Evolutionary conservation across 2,797 vertebrate species (phyloP).

Genomic region (Semotilus atromaculatus): DNA sequence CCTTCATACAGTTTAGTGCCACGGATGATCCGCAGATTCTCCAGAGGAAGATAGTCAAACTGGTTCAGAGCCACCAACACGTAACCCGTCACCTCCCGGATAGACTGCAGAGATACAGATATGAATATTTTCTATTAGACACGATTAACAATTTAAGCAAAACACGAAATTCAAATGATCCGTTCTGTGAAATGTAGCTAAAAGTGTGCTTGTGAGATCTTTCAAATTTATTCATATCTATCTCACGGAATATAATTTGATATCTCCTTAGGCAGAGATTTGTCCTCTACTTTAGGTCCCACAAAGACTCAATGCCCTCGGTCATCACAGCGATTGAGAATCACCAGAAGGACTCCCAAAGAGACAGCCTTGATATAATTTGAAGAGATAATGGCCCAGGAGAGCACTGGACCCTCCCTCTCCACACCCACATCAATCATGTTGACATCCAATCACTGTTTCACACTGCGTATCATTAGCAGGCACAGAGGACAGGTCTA

Average conservation of each 20-base stretch:
- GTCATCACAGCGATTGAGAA: constrained; percentile 16
- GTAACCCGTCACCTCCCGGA: constrained; percentile 97
- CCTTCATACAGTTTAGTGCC: constrained; percentile 96
- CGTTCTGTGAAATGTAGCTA: background rate
- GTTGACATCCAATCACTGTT: constrained; percentile 51
- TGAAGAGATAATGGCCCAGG: constrained; percentile 42
- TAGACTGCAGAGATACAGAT: constrained; percentile 80
- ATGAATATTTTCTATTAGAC: background rate
- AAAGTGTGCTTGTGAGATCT: background rate
- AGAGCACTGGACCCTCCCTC: constrained; percentile 28
- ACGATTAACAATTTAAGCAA: background rate
- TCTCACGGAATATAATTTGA: background rate
- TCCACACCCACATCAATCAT: constrained; percentile 53
- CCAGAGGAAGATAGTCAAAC: constrained; percentile 95
- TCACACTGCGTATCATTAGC: constrained; percentile 31
- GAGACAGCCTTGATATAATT: constrained; percentile 44
- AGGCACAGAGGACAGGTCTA: constrained; percentile 25
- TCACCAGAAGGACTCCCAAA: constrained; percentile 51
- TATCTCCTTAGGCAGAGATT: background rate
- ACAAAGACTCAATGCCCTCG: background rate
- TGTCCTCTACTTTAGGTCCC: background rate
- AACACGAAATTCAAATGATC: too few species aligned
- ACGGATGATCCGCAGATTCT: constrained; percentile 95
- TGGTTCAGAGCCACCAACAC: constrained; percentile 97
- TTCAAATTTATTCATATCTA: background rate